Base-by-base conservation (phyloP, 2,113 vertebrate genomes). In the Mus pahari region DNA sequence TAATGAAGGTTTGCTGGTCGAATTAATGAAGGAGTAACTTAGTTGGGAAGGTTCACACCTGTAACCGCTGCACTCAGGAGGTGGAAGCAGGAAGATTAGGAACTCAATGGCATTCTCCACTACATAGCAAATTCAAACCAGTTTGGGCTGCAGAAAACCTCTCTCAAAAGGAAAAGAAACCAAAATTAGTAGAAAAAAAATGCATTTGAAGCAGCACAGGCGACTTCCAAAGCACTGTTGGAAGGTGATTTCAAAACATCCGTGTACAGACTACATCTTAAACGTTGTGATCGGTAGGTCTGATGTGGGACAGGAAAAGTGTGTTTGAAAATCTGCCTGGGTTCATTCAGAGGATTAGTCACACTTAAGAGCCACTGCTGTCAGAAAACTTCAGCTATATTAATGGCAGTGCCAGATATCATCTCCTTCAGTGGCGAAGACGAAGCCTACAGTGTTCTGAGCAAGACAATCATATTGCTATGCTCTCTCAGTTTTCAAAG, bases 171-270 rank as follows among this genome's bases (percentile, higher is more conserved):
- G 68, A 55, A 88, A 50, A 73, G 31, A 66, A 62, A 6, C 20
- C 20, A 58, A 13, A 42, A 39, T 42, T 42, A 58, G 50, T 88
- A 39, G 14, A 89, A 91, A 31, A 31, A 24, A 66, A 31, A 28
- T 78, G 53, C 33, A 28, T 39, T 39, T 6, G 36, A 81, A 90
- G 20, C 7, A 33, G 11, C 9, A 42, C 33, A 84, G 4, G 26
- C 68, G 91, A 22, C 4, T 77, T 84, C 39, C 70, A 71, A 60
- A 90, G 39, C n/a, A 53, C 11, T 53, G 11, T 13, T 78, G 48
- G 60, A 84, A 48, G 77, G 20, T 94, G 70, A 74, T 94, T 94
- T 77, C 55, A 91, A 89, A 96, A 82, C 62, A 53, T 24, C 31
- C 7, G 64, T 64, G 39, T 75, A 5, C 33, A 71, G 39, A 39